Evolutionary conservation across 2,797 vertebrate species (phyloP), one percentile per base, ranked within the genome.

Genomic region (Chelmon rostratus): DNA sequence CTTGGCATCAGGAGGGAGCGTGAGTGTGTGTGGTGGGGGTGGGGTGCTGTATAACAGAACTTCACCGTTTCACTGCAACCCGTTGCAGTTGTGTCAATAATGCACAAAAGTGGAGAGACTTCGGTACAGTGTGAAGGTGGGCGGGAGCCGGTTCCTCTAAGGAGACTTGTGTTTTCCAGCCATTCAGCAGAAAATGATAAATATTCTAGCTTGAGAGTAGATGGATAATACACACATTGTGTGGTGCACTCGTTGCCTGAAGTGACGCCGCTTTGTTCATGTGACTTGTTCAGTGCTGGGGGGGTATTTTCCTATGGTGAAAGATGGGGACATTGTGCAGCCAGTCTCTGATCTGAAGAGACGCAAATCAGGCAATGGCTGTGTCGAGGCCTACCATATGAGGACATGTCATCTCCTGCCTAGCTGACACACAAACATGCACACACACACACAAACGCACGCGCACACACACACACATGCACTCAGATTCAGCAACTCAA

Each of bases 51-150:
- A 68, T n/a, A 69, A 81, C 53, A 89, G 86, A 87, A 76, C 38
- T 44, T 69, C 53, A 46, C 77, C 70, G 10, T 86, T 83, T 73
- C 78, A 81, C 93, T 90, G 93, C 92, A 94, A 95, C 93, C 93
- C 91, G 92, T 88, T 94, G 93, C 92, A 94, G 93, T 85, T 81
- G 79, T 86, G 89, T 93, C 88, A 79, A 82, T 80, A 81, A 92
- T 69, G 72, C 86, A 81, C 81, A 74, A 73, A 78, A 74, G 81
- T 85, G 76, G 84, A 81, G 53, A 80, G 47, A 82, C 67, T 79
- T 84, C 37, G 50, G 66, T 70, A 90, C 73, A 70, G 81, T 58
- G 59, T 76, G 82, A 78, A 76, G 46, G 71, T 52, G 70, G 82
- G 64, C 25, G 81, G 18, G 70, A 82, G 79, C 57, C 83, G 64